A percentile compares a stretch with the other conserved stretches of the same genome.
phyloP scores from a whole-genome alignment of 2,797 vertebrate genomes.

The Sebastes nivosus region DNA sequence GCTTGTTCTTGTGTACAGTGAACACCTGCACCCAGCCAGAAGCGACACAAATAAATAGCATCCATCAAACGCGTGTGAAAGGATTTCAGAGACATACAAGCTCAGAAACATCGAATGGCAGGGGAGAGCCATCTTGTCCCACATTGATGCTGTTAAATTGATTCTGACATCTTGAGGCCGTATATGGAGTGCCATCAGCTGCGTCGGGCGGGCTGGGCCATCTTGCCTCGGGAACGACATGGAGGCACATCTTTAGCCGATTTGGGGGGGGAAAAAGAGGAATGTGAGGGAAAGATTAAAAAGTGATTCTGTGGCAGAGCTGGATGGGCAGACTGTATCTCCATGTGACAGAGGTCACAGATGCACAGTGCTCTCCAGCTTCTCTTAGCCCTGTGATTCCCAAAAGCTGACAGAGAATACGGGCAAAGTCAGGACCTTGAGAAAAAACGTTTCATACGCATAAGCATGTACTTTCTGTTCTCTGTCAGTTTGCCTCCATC shows the following conservation, averaged over 20 bases:
- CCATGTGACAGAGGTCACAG: constrained; percentile 38
- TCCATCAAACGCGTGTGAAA: constrained; percentile 58
- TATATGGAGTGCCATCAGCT: constrained; percentile 39
- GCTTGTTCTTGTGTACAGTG: constrained; percentile 4
- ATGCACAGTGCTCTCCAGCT: constrained; percentile 25
- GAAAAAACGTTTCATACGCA: constrained; percentile 57
- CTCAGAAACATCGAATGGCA: constrained; percentile 57
- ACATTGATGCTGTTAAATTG: constrained; percentile 61
- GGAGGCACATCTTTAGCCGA: constrained; percentile 16
- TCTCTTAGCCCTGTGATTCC: constrained; percentile 36
- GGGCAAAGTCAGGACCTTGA: constrained; percentile 59
- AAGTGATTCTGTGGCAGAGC: constrained; percentile 22
- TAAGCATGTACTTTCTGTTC: constrained; percentile 62
- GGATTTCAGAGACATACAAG: constrained; percentile 50
- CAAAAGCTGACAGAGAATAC: constrained; percentile 55
- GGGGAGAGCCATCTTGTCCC: constrained; percentile 53
- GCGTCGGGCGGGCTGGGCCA: constrained; percentile 44
- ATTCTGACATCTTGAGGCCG: constrained; percentile 66
- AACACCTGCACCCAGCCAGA: constrained; percentile 58
- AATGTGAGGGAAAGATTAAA: constrained; percentile 30
- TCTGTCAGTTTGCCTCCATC: constrained; percentile 54
- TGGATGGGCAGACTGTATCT: constrained; percentile 9
- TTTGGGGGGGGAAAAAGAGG: background rate
- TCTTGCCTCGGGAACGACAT: constrained; percentile 25
- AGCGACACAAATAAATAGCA: constrained; percentile 61